Evolutionary conservation across 2,888 invertebrate species (phyloP), one percentile per base, ranked within the genome.

Genomic region (Cerastis leucographa): DNA sequence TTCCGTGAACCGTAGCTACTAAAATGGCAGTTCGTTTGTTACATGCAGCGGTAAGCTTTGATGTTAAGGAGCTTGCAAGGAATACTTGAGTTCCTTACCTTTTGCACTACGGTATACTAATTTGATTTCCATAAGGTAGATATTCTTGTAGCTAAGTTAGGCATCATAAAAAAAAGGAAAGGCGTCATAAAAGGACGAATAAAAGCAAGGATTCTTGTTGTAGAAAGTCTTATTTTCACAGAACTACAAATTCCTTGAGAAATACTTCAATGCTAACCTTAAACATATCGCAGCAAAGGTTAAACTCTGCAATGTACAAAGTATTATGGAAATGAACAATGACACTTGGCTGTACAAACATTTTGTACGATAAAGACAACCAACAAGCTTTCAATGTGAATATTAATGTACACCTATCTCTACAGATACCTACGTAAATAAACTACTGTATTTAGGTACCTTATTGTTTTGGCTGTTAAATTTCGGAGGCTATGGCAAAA

Each of bases 251-350:
- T 46, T 78, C 61, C 85, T 80, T 64, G 62, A 80, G 62, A 59
- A 72, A 71, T 66, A 69, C 51, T 51, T 44, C 61, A 62, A 51
- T 51, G 44, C 35, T 29, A 56, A 69, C 85, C 81, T 81, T 64
- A 75, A 66, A 80, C 61, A 51, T 46, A 67, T 69, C n/a, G 51
- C 29, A 70, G 70, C 75, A 54, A 67, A 74, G 85, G 65, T 67
- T 80, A 74, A 73, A 70, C 74, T 80, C 44, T 51, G 49, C 81
- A 62, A 59, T 67, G 42, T 67, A 49, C 22, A n/a, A 46, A 46
- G 22, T 64, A 74, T 85, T 85, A 85, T 82, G 71, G 11, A 75
- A 68, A 85, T 85, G 64, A 82, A 81, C 68, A 42, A 81, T 85
- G 82, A 85, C 68, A 81, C 85, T 69, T 73, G 80, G 25, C 85